Conservation (phyloP, 2,888 invertebrate species). For the Scelioninae gen. 1 region DNA sequence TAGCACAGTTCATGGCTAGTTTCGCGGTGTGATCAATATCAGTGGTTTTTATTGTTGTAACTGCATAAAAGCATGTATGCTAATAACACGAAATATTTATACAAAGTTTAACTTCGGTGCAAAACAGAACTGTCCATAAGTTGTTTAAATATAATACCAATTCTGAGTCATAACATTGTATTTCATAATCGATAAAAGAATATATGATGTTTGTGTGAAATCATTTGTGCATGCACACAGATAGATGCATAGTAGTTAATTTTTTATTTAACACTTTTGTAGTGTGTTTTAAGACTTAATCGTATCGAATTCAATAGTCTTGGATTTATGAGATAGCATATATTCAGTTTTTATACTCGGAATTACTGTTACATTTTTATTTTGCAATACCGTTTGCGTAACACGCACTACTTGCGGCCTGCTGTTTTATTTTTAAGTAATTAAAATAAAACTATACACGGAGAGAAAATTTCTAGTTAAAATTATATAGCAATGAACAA, state of each 20-base stretch:
- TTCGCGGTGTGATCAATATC: slow-evolving; percentile 28
- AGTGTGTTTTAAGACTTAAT: too few species aligned
- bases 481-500: too few species aligned
- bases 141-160: slow-evolving; percentile 49
- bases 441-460: too few species aligned
- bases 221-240: slow-evolving; percentile 1
- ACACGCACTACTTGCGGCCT: too few species aligned
- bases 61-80: slow-evolving; percentile 22
- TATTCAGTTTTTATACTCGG: too few species aligned
- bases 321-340: too few species aligned
- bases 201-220: slow-evolving; percentile 41
- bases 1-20: slow-evolving; percentile 49
- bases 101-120: slow-evolving; percentile 49
- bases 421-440: too few species aligned
- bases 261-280: slow-evolving; percentile 34
- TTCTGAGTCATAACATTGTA: slow-evolving; percentile 52
- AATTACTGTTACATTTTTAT: too few species aligned
- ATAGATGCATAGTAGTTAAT: slow-evolving; percentile 27
- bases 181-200: slow-evolving; percentile 43
- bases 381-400: too few species aligned
- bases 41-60: slow-evolving; percentile 45
- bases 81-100: slow-evolving; percentile 53
- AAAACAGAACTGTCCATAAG: slow-evolving; percentile 51
- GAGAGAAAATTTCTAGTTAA: too few species aligned
- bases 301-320: too few species aligned